Evolutionary conservation across 1,140 invertebrate genomes (phyloP).

Genomic region (Euura lappo): DNA sequence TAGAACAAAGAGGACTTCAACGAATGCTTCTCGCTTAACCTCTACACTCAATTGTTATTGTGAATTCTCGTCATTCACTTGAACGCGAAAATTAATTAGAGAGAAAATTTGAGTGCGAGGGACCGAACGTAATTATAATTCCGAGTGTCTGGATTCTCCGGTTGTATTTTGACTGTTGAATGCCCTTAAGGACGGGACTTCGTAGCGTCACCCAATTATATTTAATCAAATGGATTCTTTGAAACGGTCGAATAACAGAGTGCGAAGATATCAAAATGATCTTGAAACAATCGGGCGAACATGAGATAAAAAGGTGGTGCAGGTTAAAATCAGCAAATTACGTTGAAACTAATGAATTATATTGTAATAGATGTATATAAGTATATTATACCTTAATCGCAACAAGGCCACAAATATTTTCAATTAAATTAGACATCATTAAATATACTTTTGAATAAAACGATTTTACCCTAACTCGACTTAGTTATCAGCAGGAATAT

Average conservation of each 20-base stretch:
- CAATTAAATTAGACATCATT: not conserved
- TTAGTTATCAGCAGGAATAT: too few species aligned
- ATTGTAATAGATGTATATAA: not conserved
- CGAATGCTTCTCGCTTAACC: too few species aligned
- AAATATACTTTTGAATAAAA: too few species aligned
- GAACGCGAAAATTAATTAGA: not conserved
- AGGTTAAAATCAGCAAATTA: too few species aligned
- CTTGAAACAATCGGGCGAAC: too few species aligned
- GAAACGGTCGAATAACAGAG: not conserved
- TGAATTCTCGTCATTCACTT: not conserved
- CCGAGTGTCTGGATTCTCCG: not conserved
- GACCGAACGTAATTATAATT: not conserved
- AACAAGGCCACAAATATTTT: conserved; percentile 4
- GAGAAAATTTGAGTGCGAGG: not conserved
- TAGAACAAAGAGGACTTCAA: too few species aligned
- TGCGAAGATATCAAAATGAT: too few species aligned
- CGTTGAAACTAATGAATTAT: too few species aligned
- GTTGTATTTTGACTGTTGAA: not conserved
- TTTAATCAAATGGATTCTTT: not conserved
- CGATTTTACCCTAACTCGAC: too few species aligned
- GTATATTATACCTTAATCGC: not conserved
- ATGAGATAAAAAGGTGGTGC: too few species aligned
- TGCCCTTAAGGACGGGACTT: not conserved
- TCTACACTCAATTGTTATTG: too few species aligned
- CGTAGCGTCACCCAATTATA: not conserved